Conservation (phyloP, 1,140 invertebrate genomes). For the Polyergus mexicanus region DNA sequence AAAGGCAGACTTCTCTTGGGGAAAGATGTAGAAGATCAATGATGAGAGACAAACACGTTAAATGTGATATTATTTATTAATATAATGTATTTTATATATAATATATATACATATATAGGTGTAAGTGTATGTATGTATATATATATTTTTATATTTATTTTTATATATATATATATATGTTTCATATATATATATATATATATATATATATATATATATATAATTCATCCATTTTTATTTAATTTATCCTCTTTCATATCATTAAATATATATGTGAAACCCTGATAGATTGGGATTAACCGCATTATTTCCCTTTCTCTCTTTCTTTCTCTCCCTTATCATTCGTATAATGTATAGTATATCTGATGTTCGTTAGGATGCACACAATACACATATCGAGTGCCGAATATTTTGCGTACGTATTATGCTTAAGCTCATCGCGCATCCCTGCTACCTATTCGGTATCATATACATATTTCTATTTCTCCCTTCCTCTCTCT, state of each 20-base stretch:
- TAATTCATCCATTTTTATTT: constrained; percentile 72
- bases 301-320: constrained; percentile 46
- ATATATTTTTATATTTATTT: constrained; percentile 71
- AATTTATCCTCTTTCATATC: constrained; percentile 69
- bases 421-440: constrained; percentile 43
- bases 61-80: constrained; percentile 84
- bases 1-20: not conserved
- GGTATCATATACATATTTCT: constrained; percentile 59
- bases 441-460: constrained; percentile 51
- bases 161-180: constrained; percentile 70
- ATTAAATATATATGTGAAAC: constrained; percentile 81
- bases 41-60: constrained; percentile 52
- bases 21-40: not conserved
- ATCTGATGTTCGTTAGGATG: constrained; percentile 60
- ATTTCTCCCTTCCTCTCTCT: constrained; percentile 39
- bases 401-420: constrained; percentile 43
- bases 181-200: constrained; percentile 75
- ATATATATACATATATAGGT: constrained; percentile 81
- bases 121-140: constrained; percentile 73
- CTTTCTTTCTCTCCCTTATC: constrained; percentile 31
- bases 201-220: constrained; percentile 69
- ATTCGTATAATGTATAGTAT: constrained; percentile 53
- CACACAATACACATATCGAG: constrained; percentile 26
- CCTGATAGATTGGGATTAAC: constrained; percentile 83
- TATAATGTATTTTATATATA: constrained; percentile 82